phyloP scores from a whole-genome alignment of 2,797 vertebrate species.

The Centropyge bicolor region DNA sequence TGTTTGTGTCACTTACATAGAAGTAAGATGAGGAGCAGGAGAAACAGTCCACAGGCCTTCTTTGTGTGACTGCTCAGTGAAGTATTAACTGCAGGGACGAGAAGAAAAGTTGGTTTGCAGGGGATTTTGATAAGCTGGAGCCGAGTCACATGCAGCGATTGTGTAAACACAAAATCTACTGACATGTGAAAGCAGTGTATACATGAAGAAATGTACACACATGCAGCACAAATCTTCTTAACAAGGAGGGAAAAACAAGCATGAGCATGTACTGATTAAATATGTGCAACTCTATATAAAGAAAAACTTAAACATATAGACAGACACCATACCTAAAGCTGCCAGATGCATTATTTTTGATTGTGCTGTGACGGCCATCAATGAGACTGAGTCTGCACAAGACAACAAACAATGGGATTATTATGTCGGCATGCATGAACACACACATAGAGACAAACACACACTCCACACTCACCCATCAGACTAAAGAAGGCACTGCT shows the following conservation, averaged over 20 bases:
- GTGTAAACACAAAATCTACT: slow-evolving; percentile 20
- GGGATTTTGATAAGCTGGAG: slow-evolving; percentile 46
- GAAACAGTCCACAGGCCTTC: slow-evolving; percentile 57
- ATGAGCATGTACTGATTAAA: neutral
- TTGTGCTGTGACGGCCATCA: neutral
- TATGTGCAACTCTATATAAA: neutral
- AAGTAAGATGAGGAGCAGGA: slow-evolving; percentile 54
- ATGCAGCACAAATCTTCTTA: slow-evolving; percentile 16
- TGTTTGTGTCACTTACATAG: slow-evolving; percentile 69
- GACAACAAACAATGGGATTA: slow-evolving; percentile 9
- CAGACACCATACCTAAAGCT: slow-evolving; percentile 45
- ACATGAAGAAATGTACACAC: neutral
- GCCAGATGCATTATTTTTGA: slow-evolving; percentile 40
- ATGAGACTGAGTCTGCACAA: slow-evolving; percentile 43
- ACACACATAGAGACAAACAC: slow-evolving; percentile 12
- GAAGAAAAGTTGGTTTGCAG: slow-evolving; percentile 14
- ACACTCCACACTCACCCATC: slow-evolving; percentile 55
- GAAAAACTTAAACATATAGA: slow-evolving; percentile 4
- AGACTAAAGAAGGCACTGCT: slow-evolving; percentile 38
- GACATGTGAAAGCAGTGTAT: slow-evolving; percentile 5
- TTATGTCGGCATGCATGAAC: neutral
- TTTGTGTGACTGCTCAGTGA: slow-evolving; percentile 42
- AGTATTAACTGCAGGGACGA: slow-evolving; percentile 46
- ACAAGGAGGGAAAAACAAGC: neutral
- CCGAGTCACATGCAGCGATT: slow-evolving; percentile 44